Evolutionary conservation across 1,140 invertebrate genomes (phyloP).

Genomic region (Radopholus similis): DNA sequence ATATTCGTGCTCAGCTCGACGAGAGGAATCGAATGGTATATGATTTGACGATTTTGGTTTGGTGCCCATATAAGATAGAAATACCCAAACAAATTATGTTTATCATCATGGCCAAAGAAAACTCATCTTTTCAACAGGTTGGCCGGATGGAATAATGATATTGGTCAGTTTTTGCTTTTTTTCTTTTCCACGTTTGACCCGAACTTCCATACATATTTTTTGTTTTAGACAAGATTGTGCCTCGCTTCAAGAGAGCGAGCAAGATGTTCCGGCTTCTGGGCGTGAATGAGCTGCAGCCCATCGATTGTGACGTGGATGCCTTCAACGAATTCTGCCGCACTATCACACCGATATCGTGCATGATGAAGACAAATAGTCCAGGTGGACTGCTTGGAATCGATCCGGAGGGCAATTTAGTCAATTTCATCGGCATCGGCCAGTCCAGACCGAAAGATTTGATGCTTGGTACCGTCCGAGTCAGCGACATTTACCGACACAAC

Average conservation of each 20-base stretch:
- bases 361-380: too few relatives aligned
- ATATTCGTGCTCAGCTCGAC: too few relatives aligned
- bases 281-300: slow-evolving; percentile 8
- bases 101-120: too few relatives aligned
- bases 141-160: slow-evolving; percentile 34
- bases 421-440: slow-evolving; percentile 36
- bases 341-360: slow-evolving; percentile 22
- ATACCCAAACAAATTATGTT: too few relatives aligned
- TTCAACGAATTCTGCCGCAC: slow-evolving; percentile 8
- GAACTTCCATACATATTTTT: too few relatives aligned
- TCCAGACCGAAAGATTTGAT: slow-evolving; percentile 35
- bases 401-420: slow-evolving; percentile 48
- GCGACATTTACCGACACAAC: slow-evolving; percentile 26
- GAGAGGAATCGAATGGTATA: too few relatives aligned
- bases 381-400: slow-evolving; percentile 51
- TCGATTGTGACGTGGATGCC: slow-evolving; percentile 23
- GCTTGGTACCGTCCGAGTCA: slow-evolving; percentile 41
- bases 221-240: slow-evolving; percentile 37
- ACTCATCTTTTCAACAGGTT: too few relatives aligned
- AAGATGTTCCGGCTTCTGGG: slow-evolving; percentile 10
- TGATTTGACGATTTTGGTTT: too few relatives aligned
- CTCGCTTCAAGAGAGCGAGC: slow-evolving; percentile 24
- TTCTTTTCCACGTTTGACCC: too few relatives aligned
- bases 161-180: slow-evolving; percentile 23
- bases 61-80: too few relatives aligned